Evolutionary conservation across 2,888 invertebrate genomes (phyloP), one percentile per base, ranked within the genome.

Genomic region (Scaptodrosophila latifasciaeformis): DNA sequence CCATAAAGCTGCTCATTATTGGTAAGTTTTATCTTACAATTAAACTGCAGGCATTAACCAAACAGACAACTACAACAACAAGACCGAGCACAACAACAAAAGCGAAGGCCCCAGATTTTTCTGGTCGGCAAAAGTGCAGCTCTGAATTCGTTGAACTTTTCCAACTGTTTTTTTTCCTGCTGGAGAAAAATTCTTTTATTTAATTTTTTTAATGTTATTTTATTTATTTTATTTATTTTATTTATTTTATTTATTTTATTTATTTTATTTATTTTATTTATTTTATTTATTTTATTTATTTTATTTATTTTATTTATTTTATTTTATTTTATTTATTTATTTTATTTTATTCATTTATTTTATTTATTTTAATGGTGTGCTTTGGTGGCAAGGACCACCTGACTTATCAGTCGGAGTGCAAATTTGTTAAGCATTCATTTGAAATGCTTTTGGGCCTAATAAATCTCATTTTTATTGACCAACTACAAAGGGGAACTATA

Each of bases 1-100:
- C 70, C 70, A 68, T 77, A 64, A 83, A 77, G 72, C 75, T 82
- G 62, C 75, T 83, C 72, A 81, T 81, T 82, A 80, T 82, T 62
- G 82, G 82, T 83, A 70, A 83, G 82, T 81, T 76, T 71, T 74
- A 76, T 70, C 70, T 78, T 62, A 64, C 81, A 79, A 79, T 79
- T 81, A 79, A 81, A 78, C 54, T 58, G 53, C 55, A 60, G 21
- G 44, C 43, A 46, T 31, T 31, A 44, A 47, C 42, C 45, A 49
- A 49, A 61, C 46, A 54, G 58, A 34, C 39, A 51, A 59, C 44
- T 49, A 44, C 42, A 30, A 30, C 7, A 29, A 29, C 12, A 24
- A 43, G 7, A 13, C n/a, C 17, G 13, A 39, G 39, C 49, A 45
- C 46, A 6, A 13, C 29, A 47, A 4, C 7, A 35, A 12, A 10